Base-by-base conservation (phyloP, 2,797 vertebrate species). In the Schizopygopsis malacanthus region DNA sequence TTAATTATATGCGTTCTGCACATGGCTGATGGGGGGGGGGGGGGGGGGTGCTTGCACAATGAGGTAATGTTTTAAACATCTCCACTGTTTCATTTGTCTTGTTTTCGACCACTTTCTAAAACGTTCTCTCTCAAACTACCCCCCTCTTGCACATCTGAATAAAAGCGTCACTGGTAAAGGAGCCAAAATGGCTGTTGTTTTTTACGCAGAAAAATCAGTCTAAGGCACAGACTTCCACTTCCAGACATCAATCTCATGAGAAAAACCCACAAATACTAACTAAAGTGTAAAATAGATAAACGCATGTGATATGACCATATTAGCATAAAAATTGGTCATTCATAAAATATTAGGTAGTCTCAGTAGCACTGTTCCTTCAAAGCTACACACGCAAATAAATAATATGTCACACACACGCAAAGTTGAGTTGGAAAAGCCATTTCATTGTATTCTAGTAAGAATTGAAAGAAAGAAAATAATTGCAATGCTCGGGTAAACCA, bases 1-100 rank as follows among this genome's bases (percentile, higher is more conserved):
- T 91, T 93, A 92, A 94, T 92, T 91, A 90, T 89, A 90, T 39
- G 82, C 79, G 67, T 88, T 88, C 37, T 70, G 71, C 8, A 77
- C 45, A 78, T 56, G 45, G 43, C 67, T 61, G 81, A 72, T 47
- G 86, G 52, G 6, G 39, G 39, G 54, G 54, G 76, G 28, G 3
- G n/a, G n/a, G n/a, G n/a, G n/a, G n/a, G n/a, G n/a, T 2, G 3
- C 39, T 28, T n/a, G 75, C 81, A 41, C 79, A 39, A 78, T 52
- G 41, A 54, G 56, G 52, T n/a, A 78, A 79, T 72, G 78, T 61
- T 86, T 83, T n/a, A 70, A 72, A 77, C 82, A 87, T 76, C 65
- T 33, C 77, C 82, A 65, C 6, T 10, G 65, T 71, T 79, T 41
- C 11, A 59, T 75, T 87, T 37, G 56, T 82, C 41, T 45, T 52